Evolutionary conservation across 2,888 invertebrate genomes (phyloP).

Genomic region (Lapara coniferarum): DNA sequence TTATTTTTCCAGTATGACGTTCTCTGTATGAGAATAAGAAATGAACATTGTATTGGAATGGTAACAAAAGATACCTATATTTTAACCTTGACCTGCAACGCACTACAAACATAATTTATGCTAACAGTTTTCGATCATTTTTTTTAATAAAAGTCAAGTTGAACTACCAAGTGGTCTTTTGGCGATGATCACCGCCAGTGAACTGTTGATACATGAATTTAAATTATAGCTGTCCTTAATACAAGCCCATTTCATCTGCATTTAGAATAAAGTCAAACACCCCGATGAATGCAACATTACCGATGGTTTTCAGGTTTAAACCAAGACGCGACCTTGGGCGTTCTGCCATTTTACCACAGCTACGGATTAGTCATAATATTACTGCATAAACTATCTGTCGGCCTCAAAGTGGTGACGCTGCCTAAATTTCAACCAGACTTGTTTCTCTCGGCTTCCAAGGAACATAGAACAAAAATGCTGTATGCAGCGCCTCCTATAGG

Average conservation of each 20-base stretch:
- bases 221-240: too few species aligned
- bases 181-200: too few species aligned
- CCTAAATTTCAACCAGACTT: slow-evolving; percentile 88
- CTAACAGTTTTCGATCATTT: too few species aligned
- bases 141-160: too few species aligned
- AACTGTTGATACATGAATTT: too few species aligned
- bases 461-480: slow-evolving; percentile 84
- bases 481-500: slow-evolving; percentile 90
- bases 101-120: too few species aligned
- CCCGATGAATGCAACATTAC: too few species aligned
- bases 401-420: slow-evolving; percentile 85
- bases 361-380: slow-evolving; percentile 86
- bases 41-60: not conserved
- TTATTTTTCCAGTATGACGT: not conserved
- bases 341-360: slow-evolving; percentile 91
- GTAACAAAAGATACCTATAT: too few species aligned
- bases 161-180: too few species aligned
- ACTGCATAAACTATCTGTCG: slow-evolving; percentile 82
- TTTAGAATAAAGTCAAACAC: too few species aligned
- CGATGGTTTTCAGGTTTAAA: slow-evolving; percentile 57
- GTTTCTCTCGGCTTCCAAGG: slow-evolving; percentile 85
- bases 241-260: too few species aligned
- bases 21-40: not conserved
- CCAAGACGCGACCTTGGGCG: slow-evolving; percentile 84
- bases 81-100: too few species aligned